Evolutionary conservation across 2,113 vertebrate species (phyloP), one percentile per base, ranked within the genome.

Genomic region (Hippotragus niger): DNA sequence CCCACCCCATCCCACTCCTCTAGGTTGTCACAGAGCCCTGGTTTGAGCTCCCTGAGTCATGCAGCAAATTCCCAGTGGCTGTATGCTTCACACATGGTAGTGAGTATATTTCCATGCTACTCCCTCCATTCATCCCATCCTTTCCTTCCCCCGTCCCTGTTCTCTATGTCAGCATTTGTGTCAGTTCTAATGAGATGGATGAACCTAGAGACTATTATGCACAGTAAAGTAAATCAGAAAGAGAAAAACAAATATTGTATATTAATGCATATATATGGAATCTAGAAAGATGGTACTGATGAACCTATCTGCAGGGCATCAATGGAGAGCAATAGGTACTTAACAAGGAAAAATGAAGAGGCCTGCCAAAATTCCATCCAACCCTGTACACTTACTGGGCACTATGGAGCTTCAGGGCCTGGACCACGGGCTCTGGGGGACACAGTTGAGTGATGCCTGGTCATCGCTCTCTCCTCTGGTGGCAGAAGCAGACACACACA

Each of bases 401-500:
- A 93, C 91, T 89, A 36, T 62, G 4, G 84, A 94, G 83, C 17
- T 25, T 52, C 90, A 90, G 91, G 62, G 57, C 43, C 15, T 53
- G 14, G 64, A 91, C 97, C 95, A 97, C 83, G 29, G 23, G 88
- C 95, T 97, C 88, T 89, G 40, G 57, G 67, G 89, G n/a, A 95
- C 1, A 76, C 82, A 80, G 17, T 76, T 94, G 85, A 93, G 91
- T 97, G 83, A 93, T 90, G 71, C 87, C 86, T 40, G 89, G 91
- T 58, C 93, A 93, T 3, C 52, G 55, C 81, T 88, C 60, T 97
- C 92, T 82, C 2, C 2, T 86, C 91, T 90, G 83, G 91, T 95
- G 94, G 82, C 2, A 47, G 97, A 97, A 97, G 96, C 83, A 87
- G 91, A 86, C 93, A 91, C 95, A 84, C 96, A 90, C 45, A 95